Conservation (phyloP, 92 coral and sea anemone genomes). For the Ricordea florida region DNA sequence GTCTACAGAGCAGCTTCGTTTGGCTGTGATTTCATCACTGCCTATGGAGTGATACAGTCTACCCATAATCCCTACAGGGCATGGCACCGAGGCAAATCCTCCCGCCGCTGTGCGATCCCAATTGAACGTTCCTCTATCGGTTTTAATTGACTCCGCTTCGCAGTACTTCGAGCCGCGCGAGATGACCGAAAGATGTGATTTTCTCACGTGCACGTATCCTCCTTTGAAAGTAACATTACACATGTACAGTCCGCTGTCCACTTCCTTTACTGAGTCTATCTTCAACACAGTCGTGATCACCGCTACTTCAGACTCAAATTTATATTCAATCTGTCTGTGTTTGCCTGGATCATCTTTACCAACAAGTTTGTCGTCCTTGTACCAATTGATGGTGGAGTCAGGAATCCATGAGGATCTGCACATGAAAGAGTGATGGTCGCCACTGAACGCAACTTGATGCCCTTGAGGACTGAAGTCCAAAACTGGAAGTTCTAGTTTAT, state of each 20-base stretch:
- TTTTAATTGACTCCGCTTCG: conserved; percentile 59
- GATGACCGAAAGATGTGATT: conserved; percentile 55
- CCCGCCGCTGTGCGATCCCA: conserved; percentile 84
- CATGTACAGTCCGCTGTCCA: conserved; percentile 69
- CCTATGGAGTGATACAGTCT: too few relatives aligned
- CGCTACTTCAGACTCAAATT: conserved; percentile 5
- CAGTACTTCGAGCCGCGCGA: conserved; percentile 56
- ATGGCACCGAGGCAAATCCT: conserved; percentile 51
- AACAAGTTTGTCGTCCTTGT: conserved; percentile 52
- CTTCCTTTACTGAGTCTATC: conserved; percentile 22
- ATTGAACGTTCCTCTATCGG: conserved; percentile 67
- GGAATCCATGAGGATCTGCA: conserved; percentile 79
- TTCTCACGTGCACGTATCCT: conserved; percentile 26
- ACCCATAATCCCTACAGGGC: conserved; percentile 70
- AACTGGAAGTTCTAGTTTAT: conserved; percentile 32
- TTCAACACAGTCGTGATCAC: conserved; percentile 26
- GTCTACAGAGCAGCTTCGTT: conserved; percentile 58
- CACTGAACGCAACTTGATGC: conserved; percentile 62
- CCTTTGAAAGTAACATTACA: conserved; percentile 61
- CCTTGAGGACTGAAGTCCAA: conserved; percentile 63
- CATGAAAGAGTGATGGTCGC: conserved; percentile 57
- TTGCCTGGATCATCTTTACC: neutral
- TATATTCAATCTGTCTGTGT: conserved; percentile 17
- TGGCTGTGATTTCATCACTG: conserved; percentile 42
- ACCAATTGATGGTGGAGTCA: conserved; percentile 63